Base-by-base conservation (phyloP, 2,888 invertebrate genomes). In the Dermolepida albohirtum region DNA sequence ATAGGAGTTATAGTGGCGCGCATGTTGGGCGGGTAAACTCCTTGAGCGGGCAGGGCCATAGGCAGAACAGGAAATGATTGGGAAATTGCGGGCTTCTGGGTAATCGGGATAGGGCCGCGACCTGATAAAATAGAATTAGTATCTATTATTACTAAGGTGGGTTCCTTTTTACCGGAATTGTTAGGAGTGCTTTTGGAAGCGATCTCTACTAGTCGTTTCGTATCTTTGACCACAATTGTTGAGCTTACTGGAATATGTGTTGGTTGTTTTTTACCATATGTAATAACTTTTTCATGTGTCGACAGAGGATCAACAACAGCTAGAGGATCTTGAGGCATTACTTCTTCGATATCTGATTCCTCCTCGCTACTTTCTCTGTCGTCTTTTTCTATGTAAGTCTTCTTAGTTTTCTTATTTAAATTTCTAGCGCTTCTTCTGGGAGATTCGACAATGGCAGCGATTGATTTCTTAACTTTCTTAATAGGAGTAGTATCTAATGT, bases 81-180 rank as follows among this genome's bases (percentile, higher is more conserved):
- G 70, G 78, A 64, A 74, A 77, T 76, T 51, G 75, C 16, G 74
- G 83, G 81, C 66, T 81, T 82, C 69, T 80, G 83, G 71, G 79
- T 73, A 1, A 86, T 80, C 40, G 89, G 87, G 49, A 88, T 80
- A 14, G 87, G 85, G 11, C 88, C 88, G 74, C 89, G 88, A 16
- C 88, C 89, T 67, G 89, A 87, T 66, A 89, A 81, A 77, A 89
- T 88, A 12, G 93, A 88, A 83, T 92, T 91, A 10, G 92, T 91
- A 78, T 93, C 93, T 73, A 93, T 92, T 57, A 93, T 92, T 39
- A 93, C 92, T 73, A 93, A 84, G 6, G 91, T 91, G 0, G 91
- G 90, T 80, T 93, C 89, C 76, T 93, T 90, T 78, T 91, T 89
- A 55, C 86, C 86, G 55, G 85, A 78, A 64, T 77, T 78, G 63